Base-by-base conservation (phyloP, 2,797 vertebrate genomes). In the Bradypodion pumilum region DNA sequence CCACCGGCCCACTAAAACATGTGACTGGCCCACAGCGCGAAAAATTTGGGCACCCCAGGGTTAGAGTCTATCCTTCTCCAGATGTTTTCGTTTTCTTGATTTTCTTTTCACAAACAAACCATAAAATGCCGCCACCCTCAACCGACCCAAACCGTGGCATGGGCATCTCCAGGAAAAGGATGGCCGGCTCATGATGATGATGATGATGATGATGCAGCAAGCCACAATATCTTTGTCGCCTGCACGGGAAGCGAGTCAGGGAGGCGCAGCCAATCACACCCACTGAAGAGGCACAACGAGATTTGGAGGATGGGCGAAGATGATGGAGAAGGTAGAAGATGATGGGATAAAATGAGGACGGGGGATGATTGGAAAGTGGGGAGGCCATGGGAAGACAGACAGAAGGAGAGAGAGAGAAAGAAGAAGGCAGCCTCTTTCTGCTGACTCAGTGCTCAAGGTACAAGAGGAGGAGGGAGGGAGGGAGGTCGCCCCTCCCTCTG, bases 261-360 rank as follows among this genome's bases (percentile, higher is more conserved):
- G 69, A 7, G 13, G 72, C 5, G 32, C 73, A 68, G 62, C 81
- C 81, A 75, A 40, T 83, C 81, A n/a, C 62, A 7, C 60, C 75
- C 46, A 32, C 35, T n/a, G n/a, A n/a, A 0, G 42, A 42, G 27
- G 13, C 62, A 25, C 46, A 69, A 29, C 8, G 4, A 66, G 74
- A 35, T 13, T 44, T 19, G 10, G 29, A 21, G 40, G 23, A 27
- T 2, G 5, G 7, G 40, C 0, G 1, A 19, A 23, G 7, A 21
- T 1, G 27, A 23, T 9, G 1, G 23, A 35, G 44, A 5, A 46
- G 29, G 0, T 1, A 8, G 32, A 1, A 13, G 25, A 12, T 5
- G 4, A 5, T 15, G 35, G 5, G 29, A 1, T 16, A 7, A 44
- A 3, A 74, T 44, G 42, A 1, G 29, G 27, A 44, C 40, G 7